These are phyloP conservation scores for Cotesia vestalis DNA, from an alignment of 1,140 invertebrate species.

Conservation along the genomic window DNA sequence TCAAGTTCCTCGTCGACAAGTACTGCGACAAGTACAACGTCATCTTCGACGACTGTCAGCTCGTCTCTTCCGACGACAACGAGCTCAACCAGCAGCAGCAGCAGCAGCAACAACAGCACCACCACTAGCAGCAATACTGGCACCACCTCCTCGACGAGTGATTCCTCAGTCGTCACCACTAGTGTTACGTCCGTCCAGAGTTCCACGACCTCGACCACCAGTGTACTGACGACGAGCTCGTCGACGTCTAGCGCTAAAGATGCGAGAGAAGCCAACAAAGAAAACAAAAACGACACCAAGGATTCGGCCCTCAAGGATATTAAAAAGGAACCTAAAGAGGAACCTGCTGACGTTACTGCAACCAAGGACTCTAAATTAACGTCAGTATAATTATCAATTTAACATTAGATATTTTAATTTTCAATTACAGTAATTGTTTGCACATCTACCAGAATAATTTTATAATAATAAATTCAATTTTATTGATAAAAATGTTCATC, in stretches of 20 bases:
- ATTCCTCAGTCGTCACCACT: conserved; percentile 41
- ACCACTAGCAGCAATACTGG: conserved; percentile 40
- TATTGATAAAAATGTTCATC: conserved; percentile 46
- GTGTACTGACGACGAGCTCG: conserved; percentile 48
- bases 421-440: conserved; percentile 19
- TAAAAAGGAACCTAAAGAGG: conserved; percentile 53
- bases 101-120: conserved; percentile 40
- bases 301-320: conserved; percentile 43
- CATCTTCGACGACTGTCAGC: conserved; percentile 42
- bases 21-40: conserved; percentile 47
- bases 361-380: conserved; percentile 52
- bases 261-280: conserved; percentile 58
- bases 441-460: conserved; percentile 12
- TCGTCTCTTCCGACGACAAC: conserved; percentile 41
- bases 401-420: conserved; percentile 10
- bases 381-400: conserved; percentile 42
- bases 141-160: conserved; percentile 33
- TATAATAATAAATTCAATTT: conserved; percentile 19
- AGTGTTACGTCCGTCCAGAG: conserved; percentile 49
- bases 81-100: conserved; percentile 22
- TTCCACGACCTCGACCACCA: conserved; percentile 53
- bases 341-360: conserved; percentile 48
- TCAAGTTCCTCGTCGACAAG: conserved; percentile 38
- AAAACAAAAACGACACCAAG: conserved; percentile 55
- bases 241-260: conserved; percentile 56